Base-by-base conservation (phyloP, 2,797 vertebrate species). In the Poeciliopsis paucimaculata region DNA sequence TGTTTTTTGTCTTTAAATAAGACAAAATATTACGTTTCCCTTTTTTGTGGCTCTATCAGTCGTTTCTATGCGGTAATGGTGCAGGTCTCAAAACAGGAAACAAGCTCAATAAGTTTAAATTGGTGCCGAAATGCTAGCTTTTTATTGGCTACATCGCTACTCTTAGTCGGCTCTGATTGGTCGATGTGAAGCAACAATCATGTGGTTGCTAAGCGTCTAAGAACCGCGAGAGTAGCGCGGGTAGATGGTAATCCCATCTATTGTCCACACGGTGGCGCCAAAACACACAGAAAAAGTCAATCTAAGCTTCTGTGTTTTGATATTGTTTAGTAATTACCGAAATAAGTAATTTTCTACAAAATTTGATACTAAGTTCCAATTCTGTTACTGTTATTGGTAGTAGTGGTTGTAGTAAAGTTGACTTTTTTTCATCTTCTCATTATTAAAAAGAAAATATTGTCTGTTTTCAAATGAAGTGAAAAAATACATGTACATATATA, bases 171-270 rank as follows among this genome's bases (percentile, higher is more conserved):
- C 71, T n/a, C 74, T 89, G 84, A 96, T 96, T 96, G 95, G 96
- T 73, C 77, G 20, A 12, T 12, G 23, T 0, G 4, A 28, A 5
- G 7, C 86, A 68, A 73, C 92, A 85, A 77, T 79, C 23, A 39
- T 20, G 47, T 55, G 76, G 94, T 95, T 94, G 89, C 94, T 88
- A 93, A 73, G 94, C 75, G 41, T 73, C 84, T 26, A 77, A 82
- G 83, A 77, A 79, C 90, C 95, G 94, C 95, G 89, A 93, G 87
- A 90, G 71, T 53, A 64, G 72, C 68, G 93, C 94, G 93, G 77
- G 83, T 16, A 23, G 47, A 39, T 39, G n/a, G 11, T 0, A 2
- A 9, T n/a, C 9, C 2, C 2, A 1, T 2, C 18, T 6, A 1
- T 3, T 78, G 10, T 53, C 89, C 92, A 86, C 88, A 68, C 6